Base-by-base conservation (phyloP, 1,140 invertebrate species). In the Drosophila lini region DNA sequence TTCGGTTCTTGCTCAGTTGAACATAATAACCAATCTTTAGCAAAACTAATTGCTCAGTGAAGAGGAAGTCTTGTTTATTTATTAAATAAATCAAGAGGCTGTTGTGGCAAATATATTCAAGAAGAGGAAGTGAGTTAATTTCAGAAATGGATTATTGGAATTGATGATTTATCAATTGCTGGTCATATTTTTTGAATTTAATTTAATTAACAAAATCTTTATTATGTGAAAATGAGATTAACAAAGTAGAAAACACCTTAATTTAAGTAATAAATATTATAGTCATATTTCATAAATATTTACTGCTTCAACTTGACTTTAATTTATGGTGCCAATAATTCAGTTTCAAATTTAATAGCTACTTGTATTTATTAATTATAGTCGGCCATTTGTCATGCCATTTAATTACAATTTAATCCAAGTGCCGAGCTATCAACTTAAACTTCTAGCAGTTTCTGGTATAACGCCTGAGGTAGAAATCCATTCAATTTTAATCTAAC, bases 361-460 rank as follows among this genome's bases (percentile, higher is more conserved):
- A n/a, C 34, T 56, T 56, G 34, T 38, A 56, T 11, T 25, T 25
- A n/a, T n/a, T 4, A 56, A 40, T 38, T 40, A 25, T 22, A 25
- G 8, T 0, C 32, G 5, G 32, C 13, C 19, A 55, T 55, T 55
- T 55, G 7, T 55, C 34, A 55, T 11, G 13, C 1, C 11, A 55
- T 55, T 55, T 56, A 56, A 40, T 56, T 56, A 40, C 15, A 38
- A 25, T 56, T 56, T 40, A 56, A 56, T 55, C 50, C 50, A 2
- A 13, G 25, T 2, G 50, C 3, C 16, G 5, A 16, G 36, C 5
- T 32, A 0, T 19, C 36, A 32, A 28, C 28, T 62, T 11, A 3
- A 50, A 50, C 47, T 53, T 36, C 16, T 22, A 36, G 32, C 11
- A 9, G 0, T 36, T 15, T 53, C 16, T 53, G 16, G 32, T 2